Conservation (phyloP, 1,140 invertebrate genomes). For the Cotesia typhae region DNA sequence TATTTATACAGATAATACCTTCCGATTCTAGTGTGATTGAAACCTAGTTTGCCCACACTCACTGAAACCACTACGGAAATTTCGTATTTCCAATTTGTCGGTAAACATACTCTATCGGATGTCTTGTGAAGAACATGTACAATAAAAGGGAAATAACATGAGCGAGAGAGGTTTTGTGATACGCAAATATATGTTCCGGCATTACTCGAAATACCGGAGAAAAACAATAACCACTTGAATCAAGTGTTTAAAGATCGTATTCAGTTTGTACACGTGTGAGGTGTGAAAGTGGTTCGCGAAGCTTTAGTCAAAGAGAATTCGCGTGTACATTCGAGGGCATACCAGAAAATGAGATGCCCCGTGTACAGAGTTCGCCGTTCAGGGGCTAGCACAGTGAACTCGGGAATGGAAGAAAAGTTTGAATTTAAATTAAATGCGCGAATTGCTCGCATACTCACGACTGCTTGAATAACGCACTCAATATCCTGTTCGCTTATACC, state of each 20-base stretch:
- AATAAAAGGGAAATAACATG: neutral
- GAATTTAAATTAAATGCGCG: conserved; percentile 31
- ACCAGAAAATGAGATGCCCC: too few relatives aligned
- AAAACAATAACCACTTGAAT: conserved; percentile 23
- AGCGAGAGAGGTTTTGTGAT: neutral
- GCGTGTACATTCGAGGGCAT: neutral
- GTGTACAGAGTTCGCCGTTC: too few relatives aligned
- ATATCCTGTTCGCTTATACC: conserved; percentile 10
- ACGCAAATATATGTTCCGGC: too few relatives aligned
- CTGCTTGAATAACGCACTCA: conserved; percentile 29
- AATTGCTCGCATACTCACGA: conserved; percentile 18
- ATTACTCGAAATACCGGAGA: neutral
- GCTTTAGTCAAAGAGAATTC: too few relatives aligned
- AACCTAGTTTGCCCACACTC: conserved; percentile 17
- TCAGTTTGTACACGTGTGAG: conserved; percentile 21
- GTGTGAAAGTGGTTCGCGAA: neutral
- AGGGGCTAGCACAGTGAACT: neutral
- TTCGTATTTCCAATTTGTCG: conserved; percentile 30
- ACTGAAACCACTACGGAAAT: conserved; percentile 14
- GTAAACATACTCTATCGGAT: conserved; percentile 8
- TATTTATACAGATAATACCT: too few relatives aligned
- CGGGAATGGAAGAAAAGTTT: conserved; percentile 3
- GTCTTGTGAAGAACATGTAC: neutral
- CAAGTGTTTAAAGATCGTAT: conserved; percentile 20
- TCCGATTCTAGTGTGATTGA: conserved; percentile 8